These are phyloP conservation scores for Adelosebastes latens DNA, from an alignment of 2,797 vertebrate genomes.

Conservation along the genomic window DNA sequence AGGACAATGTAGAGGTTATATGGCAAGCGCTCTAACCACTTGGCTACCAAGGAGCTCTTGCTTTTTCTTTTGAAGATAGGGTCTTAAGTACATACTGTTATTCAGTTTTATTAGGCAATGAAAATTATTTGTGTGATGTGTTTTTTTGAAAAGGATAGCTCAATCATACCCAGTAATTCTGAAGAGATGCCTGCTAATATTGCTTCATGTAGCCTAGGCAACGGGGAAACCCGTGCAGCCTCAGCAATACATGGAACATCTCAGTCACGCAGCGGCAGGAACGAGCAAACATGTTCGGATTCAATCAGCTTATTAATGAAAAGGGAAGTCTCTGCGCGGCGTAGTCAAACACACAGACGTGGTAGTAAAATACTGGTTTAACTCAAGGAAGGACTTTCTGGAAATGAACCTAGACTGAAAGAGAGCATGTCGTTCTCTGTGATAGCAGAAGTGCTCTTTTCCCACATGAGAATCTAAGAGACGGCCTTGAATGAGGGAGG, in stretches of 20 bases:
- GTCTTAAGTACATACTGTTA: not conserved
- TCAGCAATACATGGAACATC: constrained; percentile 64
- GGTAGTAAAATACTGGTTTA: constrained; percentile 42
- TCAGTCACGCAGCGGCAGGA: constrained; percentile 49
- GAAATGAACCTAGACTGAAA: constrained; percentile 46
- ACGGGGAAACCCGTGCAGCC: constrained; percentile 14
- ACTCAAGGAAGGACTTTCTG: constrained; percentile 49
- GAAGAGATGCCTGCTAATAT: constrained; percentile 13
- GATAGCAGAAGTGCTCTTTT: constrained; percentile 61
- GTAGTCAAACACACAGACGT: constrained; percentile 32
- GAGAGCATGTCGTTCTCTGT: constrained; percentile 61
- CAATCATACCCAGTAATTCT: not conserved
- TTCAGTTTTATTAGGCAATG: not conserved
- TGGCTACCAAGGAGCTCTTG: too few species aligned
- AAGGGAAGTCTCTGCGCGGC: constrained; percentile 15
- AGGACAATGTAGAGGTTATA: not conserved
- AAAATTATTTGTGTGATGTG: not conserved
- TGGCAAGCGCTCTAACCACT: too few species aligned
- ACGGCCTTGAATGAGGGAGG: constrained; percentile 62
- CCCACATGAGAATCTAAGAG: constrained; percentile 58
- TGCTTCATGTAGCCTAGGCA: not conserved
- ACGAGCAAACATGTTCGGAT: constrained; percentile 42
- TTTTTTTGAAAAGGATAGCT: not conserved
- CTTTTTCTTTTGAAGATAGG: not conserved
- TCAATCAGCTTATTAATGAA: constrained; percentile 47